Percentiles rank a stretch among this genome's conserved stretches.
Evolutionary conservation across 2,113 vertebrate genomes (phyloP).

Genomic region (Thalassoma bifasciatum): DNA sequence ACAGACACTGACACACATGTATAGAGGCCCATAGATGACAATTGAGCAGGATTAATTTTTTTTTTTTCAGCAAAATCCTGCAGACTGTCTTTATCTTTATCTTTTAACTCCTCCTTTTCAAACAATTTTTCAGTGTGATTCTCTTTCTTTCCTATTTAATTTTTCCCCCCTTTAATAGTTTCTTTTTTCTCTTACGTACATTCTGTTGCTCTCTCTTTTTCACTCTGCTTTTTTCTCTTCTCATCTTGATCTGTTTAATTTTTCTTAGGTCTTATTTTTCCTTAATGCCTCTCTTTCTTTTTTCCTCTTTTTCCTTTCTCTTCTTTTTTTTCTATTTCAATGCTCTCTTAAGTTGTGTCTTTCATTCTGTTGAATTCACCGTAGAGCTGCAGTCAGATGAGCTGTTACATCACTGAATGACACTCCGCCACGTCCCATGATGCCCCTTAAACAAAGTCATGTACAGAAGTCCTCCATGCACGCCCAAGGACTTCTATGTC

Average conservation of each 20-base stretch:
- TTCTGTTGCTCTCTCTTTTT: no score
- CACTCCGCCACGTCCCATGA: conserved; percentile 55
- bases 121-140: neutral
- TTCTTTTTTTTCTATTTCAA: no score
- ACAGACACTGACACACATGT: no score
- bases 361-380: conserved; percentile 22
- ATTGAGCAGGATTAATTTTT: no score
- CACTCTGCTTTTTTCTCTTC: no score
- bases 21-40: no score
- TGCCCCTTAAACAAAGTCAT: conserved; percentile 63
- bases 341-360: neutral
- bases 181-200: no score
- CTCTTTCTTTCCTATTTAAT: neutral
- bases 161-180: neutral
- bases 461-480: conserved; percentile 53
- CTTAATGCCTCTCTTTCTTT: neutral
- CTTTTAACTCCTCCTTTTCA: no score
- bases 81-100: no score
- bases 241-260: no score
- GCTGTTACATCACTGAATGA: conserved; percentile 59
- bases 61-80: no score
- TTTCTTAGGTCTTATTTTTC: no score
- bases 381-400: conserved; percentile 43
- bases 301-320: neutral
- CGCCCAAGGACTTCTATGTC: conserved; percentile 66